A percentile compares a stretch with the other conserved stretches of the same genome.
Conservation (phyloP, 1,140 invertebrate species). For the Scaptodrosophila lebanonensis region DNA sequence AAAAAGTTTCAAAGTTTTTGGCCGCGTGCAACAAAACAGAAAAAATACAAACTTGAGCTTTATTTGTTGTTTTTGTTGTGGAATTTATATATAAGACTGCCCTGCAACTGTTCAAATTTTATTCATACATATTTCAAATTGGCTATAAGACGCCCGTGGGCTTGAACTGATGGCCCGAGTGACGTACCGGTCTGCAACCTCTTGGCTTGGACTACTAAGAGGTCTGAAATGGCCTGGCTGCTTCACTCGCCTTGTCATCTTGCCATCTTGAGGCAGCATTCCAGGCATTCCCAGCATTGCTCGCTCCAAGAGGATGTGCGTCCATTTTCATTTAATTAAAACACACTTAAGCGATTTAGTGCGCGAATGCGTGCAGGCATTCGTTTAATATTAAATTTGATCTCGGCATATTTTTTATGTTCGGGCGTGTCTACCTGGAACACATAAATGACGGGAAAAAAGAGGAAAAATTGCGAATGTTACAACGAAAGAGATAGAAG, state of each 20-base stretch:
- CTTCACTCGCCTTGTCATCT: no score
- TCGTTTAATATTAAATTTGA: no score
- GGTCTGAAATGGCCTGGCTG: no score
- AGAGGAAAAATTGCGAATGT: no score
- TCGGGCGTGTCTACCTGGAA: no score
- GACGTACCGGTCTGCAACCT: no score
- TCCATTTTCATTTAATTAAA: slow-evolving; percentile 51
- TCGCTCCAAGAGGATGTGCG: slow-evolving; percentile 8
- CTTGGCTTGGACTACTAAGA: no score
- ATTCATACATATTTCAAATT: background rate
- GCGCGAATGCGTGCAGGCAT: slow-evolving; percentile 27
- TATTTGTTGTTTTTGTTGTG: slow-evolving; percentile 24
- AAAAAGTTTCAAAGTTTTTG: slow-evolving; percentile 41
- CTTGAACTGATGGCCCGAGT: background rate
- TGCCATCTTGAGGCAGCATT: no score
- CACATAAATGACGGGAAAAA: slow-evolving; percentile 43
- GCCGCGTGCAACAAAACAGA: slow-evolving; percentile 1
- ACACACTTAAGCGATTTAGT: slow-evolving; percentile 32
- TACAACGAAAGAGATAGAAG: no score
- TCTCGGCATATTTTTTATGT: no score
- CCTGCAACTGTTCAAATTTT: slow-evolving; percentile 9
- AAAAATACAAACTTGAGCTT: slow-evolving; percentile 1
- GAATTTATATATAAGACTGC: slow-evolving; percentile 42
- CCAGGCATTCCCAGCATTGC: no score
- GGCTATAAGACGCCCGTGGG: background rate